phyloP scores from a whole-genome alignment of 2,797 vertebrate genomes.

The Fundulus diaphanus region DNA sequence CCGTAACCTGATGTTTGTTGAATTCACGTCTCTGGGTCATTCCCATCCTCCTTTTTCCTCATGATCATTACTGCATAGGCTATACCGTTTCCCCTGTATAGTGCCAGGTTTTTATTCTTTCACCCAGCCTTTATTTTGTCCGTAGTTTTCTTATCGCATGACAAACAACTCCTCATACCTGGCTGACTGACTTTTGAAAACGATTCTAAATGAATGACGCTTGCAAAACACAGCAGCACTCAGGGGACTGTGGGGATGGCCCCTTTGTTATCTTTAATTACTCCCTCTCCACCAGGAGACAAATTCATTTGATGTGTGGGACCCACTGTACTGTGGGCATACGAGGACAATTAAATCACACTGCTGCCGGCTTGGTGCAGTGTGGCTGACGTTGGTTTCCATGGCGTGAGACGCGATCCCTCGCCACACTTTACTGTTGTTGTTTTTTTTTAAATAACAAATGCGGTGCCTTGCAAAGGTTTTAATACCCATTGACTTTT shows the following conservation, averaged over 20 bases:
- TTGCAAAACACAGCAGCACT: constrained; percentile 61
- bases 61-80: background rate
- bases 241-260: constrained; percentile 70
- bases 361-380: constrained; percentile 47
- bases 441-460: background rate
- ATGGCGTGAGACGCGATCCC: constrained; percentile 45
- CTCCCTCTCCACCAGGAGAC: constrained; percentile 69
- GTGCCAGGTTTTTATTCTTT: background rate
- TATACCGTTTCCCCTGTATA: background rate
- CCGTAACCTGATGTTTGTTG: constrained; percentile 10
- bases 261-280: constrained; percentile 85
- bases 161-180: constrained; percentile 51
- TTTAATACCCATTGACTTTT: background rate
- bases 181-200: constrained; percentile 44
- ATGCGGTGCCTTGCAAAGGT: background rate
- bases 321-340: constrained; percentile 60
- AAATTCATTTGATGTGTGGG: constrained; percentile 78
- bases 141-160: constrained; percentile 38
- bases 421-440: constrained; percentile 4
- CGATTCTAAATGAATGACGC: constrained; percentile 77
- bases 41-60: background rate
- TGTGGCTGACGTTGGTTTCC: constrained; percentile 58
- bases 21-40: background rate
- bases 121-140: background rate
- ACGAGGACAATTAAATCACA: constrained; percentile 78